phyloP scores from a whole-genome alignment of 2,888 invertebrate species.

The Agrotis ipsilon region DNA sequence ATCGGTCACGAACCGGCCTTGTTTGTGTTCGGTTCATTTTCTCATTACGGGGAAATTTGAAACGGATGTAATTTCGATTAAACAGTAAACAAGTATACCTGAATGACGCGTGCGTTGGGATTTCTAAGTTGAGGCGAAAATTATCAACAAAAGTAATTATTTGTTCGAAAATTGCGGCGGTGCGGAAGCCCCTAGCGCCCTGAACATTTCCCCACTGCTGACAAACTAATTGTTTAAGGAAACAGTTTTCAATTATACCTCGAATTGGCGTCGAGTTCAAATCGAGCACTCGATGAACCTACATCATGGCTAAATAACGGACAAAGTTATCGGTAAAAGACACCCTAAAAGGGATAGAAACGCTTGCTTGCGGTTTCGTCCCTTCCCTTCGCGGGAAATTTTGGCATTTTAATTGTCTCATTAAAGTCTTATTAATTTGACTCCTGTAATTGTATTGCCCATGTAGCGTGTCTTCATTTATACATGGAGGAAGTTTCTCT shows the following conservation, averaged over 20 bases:
- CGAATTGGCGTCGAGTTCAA: slow-evolving; percentile 69
- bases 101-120: slow-evolving; percentile 72
- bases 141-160: slow-evolving; percentile 81
- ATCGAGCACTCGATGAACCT: slow-evolving; percentile 71
- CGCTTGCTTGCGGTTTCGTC: slow-evolving; percentile 74
- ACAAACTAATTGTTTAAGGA: slow-evolving; percentile 81
- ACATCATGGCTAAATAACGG: slow-evolving; percentile 71
- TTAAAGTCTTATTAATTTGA: slow-evolving; percentile 77
- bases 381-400: slow-evolving; percentile 70
- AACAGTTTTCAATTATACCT: slow-evolving; percentile 80
- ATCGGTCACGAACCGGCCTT: slow-evolving; percentile 49
- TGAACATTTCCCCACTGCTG: slow-evolving; percentile 70
- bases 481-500: slow-evolving; percentile 41
- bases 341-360: slow-evolving; percentile 70
- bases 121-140: slow-evolving; percentile 70
- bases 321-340: slow-evolving; percentile 60
- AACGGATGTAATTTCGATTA: slow-evolving; percentile 63
- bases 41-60: slow-evolving; percentile 46
- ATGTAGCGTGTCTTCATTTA: slow-evolving; percentile 48
- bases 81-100: slow-evolving; percentile 63
- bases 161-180: slow-evolving; percentile 77
- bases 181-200: slow-evolving; percentile 61
- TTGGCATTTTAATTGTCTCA: slow-evolving; percentile 79
- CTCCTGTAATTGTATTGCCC: slow-evolving; percentile 65
- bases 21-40: slow-evolving; percentile 33